Evolutionary conservation across 2,113 vertebrate species (phyloP).

Genomic region (Oncorhynchus masou): DNA sequence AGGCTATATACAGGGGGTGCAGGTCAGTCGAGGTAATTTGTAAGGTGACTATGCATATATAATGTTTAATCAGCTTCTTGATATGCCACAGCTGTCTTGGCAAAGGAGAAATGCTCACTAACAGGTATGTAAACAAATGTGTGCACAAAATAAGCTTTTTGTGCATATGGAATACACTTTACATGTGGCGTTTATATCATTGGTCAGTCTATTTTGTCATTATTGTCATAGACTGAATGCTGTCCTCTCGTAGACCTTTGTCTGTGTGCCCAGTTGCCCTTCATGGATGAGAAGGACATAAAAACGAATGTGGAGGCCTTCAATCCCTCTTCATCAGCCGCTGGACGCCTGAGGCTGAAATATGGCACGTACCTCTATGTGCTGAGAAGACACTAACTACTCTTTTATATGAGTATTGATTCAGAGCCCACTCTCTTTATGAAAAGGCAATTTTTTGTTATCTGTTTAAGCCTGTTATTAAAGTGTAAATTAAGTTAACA

Average conservation of each 20-base stretch:
- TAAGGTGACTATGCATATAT: too few species aligned
- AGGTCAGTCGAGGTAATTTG: too few species aligned
- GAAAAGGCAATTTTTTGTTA: constrained; percentile 54
- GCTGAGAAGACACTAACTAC: constrained; percentile 67
- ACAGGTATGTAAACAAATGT: too few species aligned
- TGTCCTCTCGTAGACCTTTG: not conserved
- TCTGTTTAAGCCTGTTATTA: constrained; percentile 57
- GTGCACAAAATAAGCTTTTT: too few species aligned
- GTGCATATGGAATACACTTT: too few species aligned
- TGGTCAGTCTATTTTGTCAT: too few species aligned
- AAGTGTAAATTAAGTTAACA: constrained; percentile 61
- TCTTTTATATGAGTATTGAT: constrained; percentile 72
- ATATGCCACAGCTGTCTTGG: too few species aligned
- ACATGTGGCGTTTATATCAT: too few species aligned
- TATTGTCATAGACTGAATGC: not conserved
- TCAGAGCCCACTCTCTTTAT: constrained; percentile 59
- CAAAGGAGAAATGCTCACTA: too few species aligned
- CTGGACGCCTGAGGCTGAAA: constrained; percentile 64
- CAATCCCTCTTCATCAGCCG: constrained; percentile 62
- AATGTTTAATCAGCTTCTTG: too few species aligned
- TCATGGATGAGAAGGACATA: constrained; percentile 71
- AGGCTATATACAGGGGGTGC: too few species aligned
- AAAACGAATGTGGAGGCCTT: constrained; percentile 63
- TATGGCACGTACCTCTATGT: constrained; percentile 76
- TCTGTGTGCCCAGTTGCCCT: constrained; percentile 63